A percentile compares a stretch with the other conserved stretches of the same genome.
phyloP scores from a whole-genome alignment of 2,888 invertebrate genomes.

The Pristionchus japonicus region DNA sequence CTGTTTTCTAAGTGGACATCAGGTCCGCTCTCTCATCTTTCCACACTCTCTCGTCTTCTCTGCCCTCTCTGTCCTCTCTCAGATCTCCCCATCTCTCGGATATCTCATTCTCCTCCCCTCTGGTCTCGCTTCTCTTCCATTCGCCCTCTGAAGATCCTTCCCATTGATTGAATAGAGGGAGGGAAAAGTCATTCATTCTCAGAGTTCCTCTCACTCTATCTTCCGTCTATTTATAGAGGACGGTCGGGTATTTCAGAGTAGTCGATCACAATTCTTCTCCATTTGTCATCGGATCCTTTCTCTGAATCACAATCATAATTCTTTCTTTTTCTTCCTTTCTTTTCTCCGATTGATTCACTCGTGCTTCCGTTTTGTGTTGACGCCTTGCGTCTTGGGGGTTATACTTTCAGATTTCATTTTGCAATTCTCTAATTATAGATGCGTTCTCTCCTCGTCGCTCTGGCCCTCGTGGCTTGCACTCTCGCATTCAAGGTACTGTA shows the following conservation, averaged over 20 bases:
- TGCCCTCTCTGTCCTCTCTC: background rate
- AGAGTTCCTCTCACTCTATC: background rate
- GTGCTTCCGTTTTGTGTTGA: background rate
- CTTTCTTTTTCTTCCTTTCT: background rate
- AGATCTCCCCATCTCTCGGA: background rate
- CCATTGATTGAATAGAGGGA: background rate
- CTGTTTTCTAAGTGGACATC: conserved; percentile 37
- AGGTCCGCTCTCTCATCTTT: background rate
- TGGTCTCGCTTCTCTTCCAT: background rate
- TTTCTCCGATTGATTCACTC: background rate
- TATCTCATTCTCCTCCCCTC: background rate
- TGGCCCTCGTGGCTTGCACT: too few species aligned
- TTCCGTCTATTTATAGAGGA: background rate
- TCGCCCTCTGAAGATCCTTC: background rate
- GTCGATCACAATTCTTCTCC: too few species aligned
- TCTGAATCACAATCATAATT: too few species aligned
- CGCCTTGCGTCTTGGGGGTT: too few species aligned
- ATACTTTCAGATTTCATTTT: background rate
- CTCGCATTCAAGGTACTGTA: background rate
- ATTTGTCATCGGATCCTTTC: too few species aligned
- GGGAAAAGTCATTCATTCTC: background rate
- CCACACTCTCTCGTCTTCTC: background rate
- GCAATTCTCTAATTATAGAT: background rate
- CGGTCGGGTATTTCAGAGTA: background rate
- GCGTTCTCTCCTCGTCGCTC: conserved; percentile 26